These are phyloP conservation scores for Calyptommatus sinebrachiatus DNA, from an alignment of 2,113 vertebrate genomes.

Conservation along the genomic window DNA sequence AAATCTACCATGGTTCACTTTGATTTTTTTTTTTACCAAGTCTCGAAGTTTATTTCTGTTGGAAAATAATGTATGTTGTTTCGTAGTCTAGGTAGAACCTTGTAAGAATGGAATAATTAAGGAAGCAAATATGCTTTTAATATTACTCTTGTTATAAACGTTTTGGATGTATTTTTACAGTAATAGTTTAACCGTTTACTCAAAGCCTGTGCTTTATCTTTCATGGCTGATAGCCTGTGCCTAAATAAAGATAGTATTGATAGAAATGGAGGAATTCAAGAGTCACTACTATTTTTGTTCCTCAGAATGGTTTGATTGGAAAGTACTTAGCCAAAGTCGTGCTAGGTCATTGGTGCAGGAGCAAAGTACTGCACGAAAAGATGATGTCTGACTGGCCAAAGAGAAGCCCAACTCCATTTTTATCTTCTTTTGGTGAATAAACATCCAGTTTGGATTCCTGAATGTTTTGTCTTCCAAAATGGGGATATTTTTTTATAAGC, in stretches of 20 bases:
- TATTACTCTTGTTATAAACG: too few relatives aligned
- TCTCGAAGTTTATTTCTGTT: background rate
- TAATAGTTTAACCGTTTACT: slow-evolving; percentile 13
- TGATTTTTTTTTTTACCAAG: too few relatives aligned
- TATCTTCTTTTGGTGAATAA: background rate
- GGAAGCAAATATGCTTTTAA: background rate
- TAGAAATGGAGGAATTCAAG: background rate
- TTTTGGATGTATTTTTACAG: background rate
- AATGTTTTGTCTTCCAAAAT: too few relatives aligned
- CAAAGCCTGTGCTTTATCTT: background rate
- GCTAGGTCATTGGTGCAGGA: background rate
- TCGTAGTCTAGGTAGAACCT: background rate
- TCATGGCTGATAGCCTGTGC: fast-evolving
- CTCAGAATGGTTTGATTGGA: background rate
- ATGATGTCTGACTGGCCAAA: too few relatives aligned
- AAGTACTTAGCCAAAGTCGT: background rate
- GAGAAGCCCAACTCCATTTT: background rate
- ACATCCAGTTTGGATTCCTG: too few relatives aligned
- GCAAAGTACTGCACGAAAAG: too few relatives aligned
- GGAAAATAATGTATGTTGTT: background rate
- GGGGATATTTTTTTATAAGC: too few relatives aligned
- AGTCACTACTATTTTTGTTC: too few relatives aligned
- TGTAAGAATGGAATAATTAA: background rate
- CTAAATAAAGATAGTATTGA: too few relatives aligned
- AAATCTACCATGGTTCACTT: background rate